Evolutionary conservation across 2,888 invertebrate species (phyloP), one percentile per base, ranked within the genome.

Genomic region (Cephus pygmeus): DNA sequence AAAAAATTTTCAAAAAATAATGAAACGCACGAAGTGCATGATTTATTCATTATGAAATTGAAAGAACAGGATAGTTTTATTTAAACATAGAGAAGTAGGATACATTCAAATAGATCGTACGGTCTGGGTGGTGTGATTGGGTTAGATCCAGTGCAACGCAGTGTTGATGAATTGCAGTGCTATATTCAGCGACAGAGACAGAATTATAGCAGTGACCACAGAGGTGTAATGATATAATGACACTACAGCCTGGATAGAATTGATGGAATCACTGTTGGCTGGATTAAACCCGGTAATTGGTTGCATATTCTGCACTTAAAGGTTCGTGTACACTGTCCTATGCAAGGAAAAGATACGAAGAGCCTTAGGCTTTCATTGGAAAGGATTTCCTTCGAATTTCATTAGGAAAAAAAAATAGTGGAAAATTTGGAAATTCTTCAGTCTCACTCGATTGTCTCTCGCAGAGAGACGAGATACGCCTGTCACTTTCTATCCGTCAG

Each of bases 211-310:
- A 56, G 31, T 30, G 76, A 69, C 76, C 79, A 77, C 79, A 85
- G 85, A 87, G 85, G 83, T 88, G 87, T 89, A 90, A 90, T 88
- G 86, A 88, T 86, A 88, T 90, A 90, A 90, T 89, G 89, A 88
- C 89, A 86, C 85, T 82, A 82, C 82, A 88, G 88, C 87, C 88
- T 85, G 87, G 86, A 85, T 85, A 84, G 85, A 89, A 90, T 90
- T 90, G 89, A 90, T 87, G 86, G 88, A 89, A 90, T 90, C 89
- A 90, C 85, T 87, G 88, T 85, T 82, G 80, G 85, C 83, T 84
- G 83, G 85, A 85, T 87, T 87, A 87, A 83, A 83, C 81, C 82
- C 83, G 84, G 85, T 87, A 87, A 88, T 88, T 87, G 83, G 82
- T 82, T 86, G 82, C 84, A 83, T 85, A 82, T 79, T 80, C 71